Conservation (phyloP, 2,113 vertebrate genomes). For the Anarrhichthys ocellatus region DNA sequence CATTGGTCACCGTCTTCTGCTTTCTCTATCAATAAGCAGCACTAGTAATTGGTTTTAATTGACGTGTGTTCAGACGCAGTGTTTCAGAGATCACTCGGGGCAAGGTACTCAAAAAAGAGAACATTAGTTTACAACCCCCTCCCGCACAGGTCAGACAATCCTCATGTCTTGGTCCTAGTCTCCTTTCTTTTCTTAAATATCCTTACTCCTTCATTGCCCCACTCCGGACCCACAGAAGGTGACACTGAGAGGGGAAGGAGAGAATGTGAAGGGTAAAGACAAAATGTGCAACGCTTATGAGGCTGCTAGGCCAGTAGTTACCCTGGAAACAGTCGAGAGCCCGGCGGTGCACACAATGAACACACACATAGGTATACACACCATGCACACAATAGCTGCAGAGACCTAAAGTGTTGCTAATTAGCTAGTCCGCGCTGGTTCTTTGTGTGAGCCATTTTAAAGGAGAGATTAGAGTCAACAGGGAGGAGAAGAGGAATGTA, state of each 20-base stretch:
- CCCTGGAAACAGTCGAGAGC: constrained; percentile 84
- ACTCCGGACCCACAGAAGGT: constrained; percentile 33
- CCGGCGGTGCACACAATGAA: constrained; percentile 72
- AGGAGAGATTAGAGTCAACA: constrained; percentile 86
- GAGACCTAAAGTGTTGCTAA: constrained; percentile 87
- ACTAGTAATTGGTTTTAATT: constrained; percentile 74
- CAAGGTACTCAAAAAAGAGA: constrained; percentile 46
- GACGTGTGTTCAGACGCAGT: constrained; percentile 58
- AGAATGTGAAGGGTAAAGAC: constrained; percentile 60
- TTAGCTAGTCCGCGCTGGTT: constrained; percentile 82
- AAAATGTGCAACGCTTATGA: constrained; percentile 76
- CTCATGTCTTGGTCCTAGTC: constrained; percentile 14
- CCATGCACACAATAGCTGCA: constrained; percentile 77
- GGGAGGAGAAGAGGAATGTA: constrained; percentile 79
- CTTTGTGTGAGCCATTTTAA: constrained; percentile 85
- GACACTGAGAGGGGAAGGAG: constrained; percentile 57
- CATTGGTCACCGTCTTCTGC: neutral
- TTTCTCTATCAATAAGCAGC: constrained; percentile 55
- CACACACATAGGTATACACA: constrained; percentile 59
- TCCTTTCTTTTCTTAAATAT: constrained; percentile 21
- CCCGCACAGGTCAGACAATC: constrained; percentile 28
- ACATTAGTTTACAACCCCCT: constrained; percentile 21
- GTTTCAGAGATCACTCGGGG: constrained; percentile 63
- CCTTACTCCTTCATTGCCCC: constrained; percentile 28
- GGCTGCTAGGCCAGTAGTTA: constrained; percentile 80